Base-by-base conservation (phyloP, 2,797 vertebrate genomes). In the Sandelia bainsii region DNA sequence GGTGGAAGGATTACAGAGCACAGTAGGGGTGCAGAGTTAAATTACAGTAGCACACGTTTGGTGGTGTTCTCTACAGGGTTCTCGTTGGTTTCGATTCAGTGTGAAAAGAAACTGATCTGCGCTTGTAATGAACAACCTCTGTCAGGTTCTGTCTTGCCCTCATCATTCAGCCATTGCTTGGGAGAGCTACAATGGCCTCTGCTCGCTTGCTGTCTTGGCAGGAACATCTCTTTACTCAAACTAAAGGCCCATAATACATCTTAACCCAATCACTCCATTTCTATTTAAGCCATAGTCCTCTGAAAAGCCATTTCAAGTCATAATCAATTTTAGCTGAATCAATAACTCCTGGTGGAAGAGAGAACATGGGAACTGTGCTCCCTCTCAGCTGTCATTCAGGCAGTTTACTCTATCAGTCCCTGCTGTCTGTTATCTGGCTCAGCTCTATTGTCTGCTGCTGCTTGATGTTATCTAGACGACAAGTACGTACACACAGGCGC, bases 251-350 rank as follows among this genome's bases (percentile, higher is more conserved):
- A 54, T 81, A 72, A 72, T 71, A 66, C 59, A 78, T 76, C 77
- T 74, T 67, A 80, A 87, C 71, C 72, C 77, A 75, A 79, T 87
- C 85, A 78, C 67, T 83, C 62, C 75, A 81, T 82, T 82, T 84
- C 82, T 72, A 61, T 80, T 77, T 46, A 82, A 63, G 73, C 52
- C 53, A 66, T 44, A 77, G 82, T 87, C 77, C 40, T 84, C 69
- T 79, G 78, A 85, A 92, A 93, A 89, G 81, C 76, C 82, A 82
- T 90, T 87, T 83, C 57, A 91, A 91, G 88, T 81, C 88, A 83
- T 89, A 87, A 93, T 91, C 85, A 89, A 84, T 90, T 91, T 80
- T 32, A 80, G 66, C 73, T 54, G 53, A 91, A 92, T 93, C 92
- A 87, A 89, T 94, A 90, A 78, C 79, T 79, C 65, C 75, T 69